phyloP scores from a whole-genome alignment of 2,113 vertebrate species.

The Saccopteryx leptura region DNA sequence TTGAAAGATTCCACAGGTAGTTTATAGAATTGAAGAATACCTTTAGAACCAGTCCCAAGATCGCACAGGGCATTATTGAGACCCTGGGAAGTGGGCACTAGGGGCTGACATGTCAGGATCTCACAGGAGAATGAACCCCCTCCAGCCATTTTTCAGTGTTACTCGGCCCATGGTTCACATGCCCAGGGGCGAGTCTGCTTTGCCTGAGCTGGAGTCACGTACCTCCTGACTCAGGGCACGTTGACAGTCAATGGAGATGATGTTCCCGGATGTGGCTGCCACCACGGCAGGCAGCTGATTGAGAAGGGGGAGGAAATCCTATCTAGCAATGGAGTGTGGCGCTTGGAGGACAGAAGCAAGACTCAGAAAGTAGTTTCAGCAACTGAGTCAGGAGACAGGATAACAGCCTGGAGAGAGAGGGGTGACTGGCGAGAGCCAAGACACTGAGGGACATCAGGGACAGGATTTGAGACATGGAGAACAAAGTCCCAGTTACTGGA shows the following conservation, averaged over 20 bases:
- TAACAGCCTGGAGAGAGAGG: too few species aligned
- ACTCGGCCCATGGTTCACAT: fast-evolving
- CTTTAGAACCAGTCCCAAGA: not conserved
- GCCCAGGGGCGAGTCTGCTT: fast-evolving
- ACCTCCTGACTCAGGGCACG: not conserved
- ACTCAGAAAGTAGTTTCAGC: not conserved
- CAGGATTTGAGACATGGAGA: fast-evolving
- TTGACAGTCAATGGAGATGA: fast-evolving
- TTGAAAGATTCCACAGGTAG: not conserved
- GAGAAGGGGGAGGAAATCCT: not conserved
- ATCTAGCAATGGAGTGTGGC: not conserved
- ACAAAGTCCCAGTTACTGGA: not conserved
- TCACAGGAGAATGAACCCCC: not conserved
- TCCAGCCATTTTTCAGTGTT: too few species aligned
- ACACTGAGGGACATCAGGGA: not conserved
- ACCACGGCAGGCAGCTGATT: fast-evolving
- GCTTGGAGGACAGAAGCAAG: not conserved
- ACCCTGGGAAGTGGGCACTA: not conserved
- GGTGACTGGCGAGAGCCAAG: not conserved
- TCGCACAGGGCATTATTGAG: fast-evolving
- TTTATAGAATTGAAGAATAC: not conserved
- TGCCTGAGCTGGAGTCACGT: not conserved
- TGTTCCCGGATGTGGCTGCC: not conserved
- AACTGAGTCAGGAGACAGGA: fast-evolving
- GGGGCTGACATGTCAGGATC: fast-evolving